phyloP scores from a whole-genome alignment of 2,797 vertebrate genomes.

The Morelia viridis region DNA sequence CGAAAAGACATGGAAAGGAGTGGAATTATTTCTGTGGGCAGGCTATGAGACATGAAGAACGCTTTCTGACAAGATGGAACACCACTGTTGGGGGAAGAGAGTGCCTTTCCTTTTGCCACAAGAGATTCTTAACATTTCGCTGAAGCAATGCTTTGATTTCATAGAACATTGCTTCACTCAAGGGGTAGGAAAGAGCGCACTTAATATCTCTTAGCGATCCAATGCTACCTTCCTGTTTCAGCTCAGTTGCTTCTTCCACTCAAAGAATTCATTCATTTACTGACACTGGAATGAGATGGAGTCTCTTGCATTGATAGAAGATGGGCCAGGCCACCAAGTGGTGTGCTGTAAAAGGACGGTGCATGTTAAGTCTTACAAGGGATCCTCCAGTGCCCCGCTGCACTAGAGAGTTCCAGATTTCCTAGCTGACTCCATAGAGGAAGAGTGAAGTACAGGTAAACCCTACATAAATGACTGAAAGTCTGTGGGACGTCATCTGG shows the following conservation, averaged over 20 bases:
- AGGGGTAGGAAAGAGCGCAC: neutral
- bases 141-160: constrained; percentile 17
- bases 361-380: neutral
- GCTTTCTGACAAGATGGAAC: neutral
- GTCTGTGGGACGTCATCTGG: neutral
- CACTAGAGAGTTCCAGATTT: neutral
- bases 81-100: too few species aligned
- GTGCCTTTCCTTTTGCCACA: neutral
- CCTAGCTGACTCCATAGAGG: neutral
- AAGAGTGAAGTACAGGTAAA: neutral
- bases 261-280: neutral
- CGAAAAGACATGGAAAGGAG: neutral
- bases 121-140: neutral
- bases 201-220: constrained; percentile 2
- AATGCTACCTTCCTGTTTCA: neutral
- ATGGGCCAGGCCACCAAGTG: neutral
- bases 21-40: neutral
- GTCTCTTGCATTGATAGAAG: neutral
- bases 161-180: constrained; percentile 7
- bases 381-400: neutral
- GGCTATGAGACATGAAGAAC: neutral
- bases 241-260: neutral
- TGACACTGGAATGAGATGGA: neutral
- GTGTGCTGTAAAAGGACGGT: neutral
- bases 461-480: neutral